phyloP scores from a whole-genome alignment of 1,140 invertebrate species.

The Euborellia annulipes region DNA sequence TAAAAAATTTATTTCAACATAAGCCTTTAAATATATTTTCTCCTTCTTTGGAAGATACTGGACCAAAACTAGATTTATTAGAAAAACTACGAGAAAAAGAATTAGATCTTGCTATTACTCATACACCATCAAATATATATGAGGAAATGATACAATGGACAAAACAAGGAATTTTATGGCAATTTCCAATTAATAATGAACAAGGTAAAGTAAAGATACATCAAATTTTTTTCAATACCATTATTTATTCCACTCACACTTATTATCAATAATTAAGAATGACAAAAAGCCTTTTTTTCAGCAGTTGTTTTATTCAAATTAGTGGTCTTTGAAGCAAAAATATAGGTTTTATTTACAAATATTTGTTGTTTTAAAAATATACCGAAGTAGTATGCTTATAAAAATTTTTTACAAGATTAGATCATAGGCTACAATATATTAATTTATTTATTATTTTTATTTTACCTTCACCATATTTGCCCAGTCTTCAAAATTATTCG shows the following conservation, averaged over 20 bases:
- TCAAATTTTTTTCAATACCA: too few relatives aligned
- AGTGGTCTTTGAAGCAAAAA: conserved; percentile 1
- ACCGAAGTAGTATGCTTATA: too few relatives aligned
- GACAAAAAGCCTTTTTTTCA: background rate
- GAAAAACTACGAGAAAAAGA: conserved; percentile 43
- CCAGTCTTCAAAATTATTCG: too few relatives aligned
- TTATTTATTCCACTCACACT: too few relatives aligned
- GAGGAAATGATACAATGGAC: conserved; percentile 91
- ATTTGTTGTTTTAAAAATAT: too few relatives aligned
- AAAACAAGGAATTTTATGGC: conserved; percentile 86
- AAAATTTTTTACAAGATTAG: too few relatives aligned
- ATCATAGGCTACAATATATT: too few relatives aligned
- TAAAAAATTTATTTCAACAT: too few relatives aligned
- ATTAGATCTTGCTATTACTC: conserved; percentile 40
- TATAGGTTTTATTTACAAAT: too few relatives aligned
- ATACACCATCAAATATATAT: conserved; percentile 73
- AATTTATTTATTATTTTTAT: too few relatives aligned
- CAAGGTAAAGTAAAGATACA: too few relatives aligned
- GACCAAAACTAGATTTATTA: conserved; percentile 47
- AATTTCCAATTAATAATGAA: conserved; percentile 96
- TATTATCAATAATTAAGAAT: background rate
- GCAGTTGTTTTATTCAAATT: conserved; percentile 1
- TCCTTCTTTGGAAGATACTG: conserved; percentile 7
- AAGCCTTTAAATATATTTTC: conserved; percentile 8
- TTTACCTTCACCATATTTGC: too few relatives aligned